Evolutionary conservation across 2,888 invertebrate genomes (phyloP).

Genomic region (Megamerina dolium): DNA sequence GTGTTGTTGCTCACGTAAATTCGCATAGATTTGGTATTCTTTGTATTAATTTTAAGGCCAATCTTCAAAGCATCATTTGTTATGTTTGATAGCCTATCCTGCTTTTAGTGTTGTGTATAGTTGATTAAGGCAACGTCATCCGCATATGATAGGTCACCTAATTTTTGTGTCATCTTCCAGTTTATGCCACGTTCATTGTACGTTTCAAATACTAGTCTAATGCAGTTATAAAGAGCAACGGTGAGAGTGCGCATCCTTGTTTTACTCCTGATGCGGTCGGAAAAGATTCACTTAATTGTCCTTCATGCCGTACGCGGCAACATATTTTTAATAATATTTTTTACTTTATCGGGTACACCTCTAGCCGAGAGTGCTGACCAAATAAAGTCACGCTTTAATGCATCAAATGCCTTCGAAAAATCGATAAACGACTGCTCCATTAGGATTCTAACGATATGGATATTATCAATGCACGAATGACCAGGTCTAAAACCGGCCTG

Average conservation of each 20-base stretch:
- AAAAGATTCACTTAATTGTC: neutral
- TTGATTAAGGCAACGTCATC: conserved; percentile 15
- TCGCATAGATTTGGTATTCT: too few relatives aligned
- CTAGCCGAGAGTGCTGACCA: neutral
- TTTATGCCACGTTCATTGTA: neutral
- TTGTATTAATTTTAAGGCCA: too few relatives aligned
- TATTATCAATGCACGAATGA: neutral
- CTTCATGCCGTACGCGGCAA: neutral
- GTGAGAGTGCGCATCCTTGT: neutral
- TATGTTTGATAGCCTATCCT: too few relatives aligned
- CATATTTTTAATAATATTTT: neutral
- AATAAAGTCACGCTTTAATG: neutral
- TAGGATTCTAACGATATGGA: neutral
- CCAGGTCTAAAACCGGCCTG: neutral
- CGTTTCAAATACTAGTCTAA: neutral
- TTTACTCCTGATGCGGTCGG: neutral
- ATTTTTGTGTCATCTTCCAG: neutral
- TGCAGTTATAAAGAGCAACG: neutral
- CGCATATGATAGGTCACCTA: neutral
- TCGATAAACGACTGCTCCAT: neutral
- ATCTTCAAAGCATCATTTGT: too few relatives aligned
- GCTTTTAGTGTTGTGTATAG: neutral
- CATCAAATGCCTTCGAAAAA: neutral
- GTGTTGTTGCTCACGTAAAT: too few relatives aligned
- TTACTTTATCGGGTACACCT: neutral